Percentiles rank a stretch among this genome's conserved stretches.
Conservation (phyloP, 2,888 invertebrate species). For the Polyommatus iphigenia region DNA sequence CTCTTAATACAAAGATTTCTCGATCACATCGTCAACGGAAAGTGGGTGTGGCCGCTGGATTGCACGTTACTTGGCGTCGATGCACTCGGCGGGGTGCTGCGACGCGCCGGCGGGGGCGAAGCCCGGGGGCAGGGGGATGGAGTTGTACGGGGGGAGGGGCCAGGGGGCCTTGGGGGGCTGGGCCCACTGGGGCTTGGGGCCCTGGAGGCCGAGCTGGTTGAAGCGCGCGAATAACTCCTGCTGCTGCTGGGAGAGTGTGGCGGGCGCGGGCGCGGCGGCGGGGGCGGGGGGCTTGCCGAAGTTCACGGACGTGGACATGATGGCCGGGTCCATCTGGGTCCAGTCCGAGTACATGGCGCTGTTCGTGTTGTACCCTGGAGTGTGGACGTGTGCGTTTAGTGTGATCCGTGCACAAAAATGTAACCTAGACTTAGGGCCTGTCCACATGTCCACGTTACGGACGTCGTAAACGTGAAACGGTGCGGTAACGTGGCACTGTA, state of each 20-base stretch:
- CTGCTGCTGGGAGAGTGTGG: slow-evolving; percentile 54
- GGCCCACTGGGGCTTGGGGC: slow-evolving; percentile 47
- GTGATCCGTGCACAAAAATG: not conserved
- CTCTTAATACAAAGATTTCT: slow-evolving; percentile 79
- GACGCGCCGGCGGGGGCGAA: slow-evolving; percentile 68
- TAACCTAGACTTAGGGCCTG: no score
- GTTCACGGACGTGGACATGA: slow-evolving; percentile 87
- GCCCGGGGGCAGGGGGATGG: slow-evolving; percentile 71
- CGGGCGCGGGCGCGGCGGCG: slow-evolving; percentile 42
- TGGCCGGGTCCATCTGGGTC: slow-evolving; percentile 96
- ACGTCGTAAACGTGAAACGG: no score
- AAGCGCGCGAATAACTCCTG: slow-evolving; percentile 70
- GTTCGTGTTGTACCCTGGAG: slow-evolving; percentile 59
- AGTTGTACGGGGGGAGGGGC: slow-evolving; percentile 50
- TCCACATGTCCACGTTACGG: no score
- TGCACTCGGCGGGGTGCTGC: slow-evolving; percentile 71
- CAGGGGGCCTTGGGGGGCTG: slow-evolving; percentile 46
- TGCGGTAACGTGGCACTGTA: no score
- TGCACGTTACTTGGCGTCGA: slow-evolving; percentile 73
- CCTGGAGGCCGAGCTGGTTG: slow-evolving; percentile 58
- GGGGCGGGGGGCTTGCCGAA: slow-evolving; percentile 60
- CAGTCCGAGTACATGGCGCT: slow-evolving; percentile 85
- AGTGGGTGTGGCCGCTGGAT: slow-evolving; percentile 48
- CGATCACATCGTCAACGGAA: slow-evolving; percentile 73
- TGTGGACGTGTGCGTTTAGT: not conserved